A percentile compares a stretch with the other conserved stretches of the same genome.
Evolutionary conservation across 2,888 invertebrate genomes (phyloP).

Genomic region (Alitta virens): DNA sequence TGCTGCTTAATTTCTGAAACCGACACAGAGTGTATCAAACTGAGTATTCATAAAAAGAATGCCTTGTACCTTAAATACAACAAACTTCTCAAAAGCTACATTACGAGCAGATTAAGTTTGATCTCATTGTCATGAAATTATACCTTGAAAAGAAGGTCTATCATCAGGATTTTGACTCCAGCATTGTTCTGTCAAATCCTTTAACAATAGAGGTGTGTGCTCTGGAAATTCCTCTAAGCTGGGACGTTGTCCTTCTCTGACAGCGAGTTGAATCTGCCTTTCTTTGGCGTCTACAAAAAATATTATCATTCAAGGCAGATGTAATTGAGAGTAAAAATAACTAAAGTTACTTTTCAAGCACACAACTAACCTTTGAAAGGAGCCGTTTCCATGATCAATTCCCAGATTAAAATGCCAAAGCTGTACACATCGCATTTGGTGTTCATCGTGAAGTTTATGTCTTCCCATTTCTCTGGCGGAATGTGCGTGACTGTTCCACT

Average conservation of each 20-base stretch:
- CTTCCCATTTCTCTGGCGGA: slow-evolving; percentile 35
- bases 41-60: too few species aligned
- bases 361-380: slow-evolving; percentile 32
- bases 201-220: slow-evolving; percentile 29
- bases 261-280: too few species aligned
- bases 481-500: slow-evolving; percentile 36
- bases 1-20: neutral
- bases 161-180: slow-evolving; percentile 32
- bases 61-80: too few species aligned
- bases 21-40: too few species aligned
- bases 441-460: slow-evolving; percentile 31
- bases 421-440: slow-evolving; percentile 35
- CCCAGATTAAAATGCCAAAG: slow-evolving; percentile 38
- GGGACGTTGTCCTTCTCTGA: slow-evolving; percentile 30
- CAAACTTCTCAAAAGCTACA: too few species aligned
- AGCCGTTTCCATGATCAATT: slow-evolving; percentile 30
- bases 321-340: too few species aligned
- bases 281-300: too few species aligned
- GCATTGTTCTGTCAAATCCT: slow-evolving; percentile 28
- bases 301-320: too few species aligned
- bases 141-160: slow-evolving; percentile 35
- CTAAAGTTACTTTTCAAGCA: too few species aligned
- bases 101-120: too few species aligned
- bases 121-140: too few species aligned
- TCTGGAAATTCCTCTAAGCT: slow-evolving; percentile 23